Percentiles rank a stretch among this genome's conserved stretches.
These are phyloP conservation scores for Myrmophylax atrothorax DNA, from an alignment of 2,113 vertebrate species.

Conservation along the genomic window DNA sequence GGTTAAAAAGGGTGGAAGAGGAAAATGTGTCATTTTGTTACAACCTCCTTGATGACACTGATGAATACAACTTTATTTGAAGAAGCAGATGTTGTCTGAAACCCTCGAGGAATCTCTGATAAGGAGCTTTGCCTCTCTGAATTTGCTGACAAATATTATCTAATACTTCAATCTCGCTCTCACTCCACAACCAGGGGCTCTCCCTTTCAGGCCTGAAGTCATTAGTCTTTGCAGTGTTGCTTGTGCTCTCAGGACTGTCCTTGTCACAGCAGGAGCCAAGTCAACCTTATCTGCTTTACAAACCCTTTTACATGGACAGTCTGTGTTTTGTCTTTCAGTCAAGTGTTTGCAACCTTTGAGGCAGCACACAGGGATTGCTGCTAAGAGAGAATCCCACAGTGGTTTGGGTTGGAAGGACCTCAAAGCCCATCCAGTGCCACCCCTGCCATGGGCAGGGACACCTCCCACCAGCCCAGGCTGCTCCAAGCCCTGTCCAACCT, in stretches of 20 bases:
- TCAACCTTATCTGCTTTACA: neutral
- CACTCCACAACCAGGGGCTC: neutral
- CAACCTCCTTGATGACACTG: neutral
- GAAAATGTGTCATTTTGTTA: neutral
- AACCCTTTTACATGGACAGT: neutral
- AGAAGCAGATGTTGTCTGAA: neutral
- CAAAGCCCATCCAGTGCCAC: neutral
- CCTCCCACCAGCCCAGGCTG: rapidly evolving
- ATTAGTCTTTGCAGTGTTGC: neutral
- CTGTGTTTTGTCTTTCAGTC: neutral
- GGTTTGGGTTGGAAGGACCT: neutral
- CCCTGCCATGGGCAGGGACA: neutral
- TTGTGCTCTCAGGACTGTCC: neutral
- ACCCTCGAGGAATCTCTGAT: neutral
- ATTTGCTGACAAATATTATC: neutral
- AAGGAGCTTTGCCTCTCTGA: neutral
- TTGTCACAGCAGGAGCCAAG: neutral
- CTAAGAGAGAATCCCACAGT: neutral
- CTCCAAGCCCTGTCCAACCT: neutral
- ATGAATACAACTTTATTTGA: neutral
- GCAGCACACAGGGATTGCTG: neutral
- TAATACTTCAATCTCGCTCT: neutral
- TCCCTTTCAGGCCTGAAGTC: neutral
- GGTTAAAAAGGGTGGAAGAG: neutral
- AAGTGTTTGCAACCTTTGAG: neutral